Base-by-base conservation (phyloP, 92 coral and sea anemone species). In the Epizoanthus ramosus region DNA sequence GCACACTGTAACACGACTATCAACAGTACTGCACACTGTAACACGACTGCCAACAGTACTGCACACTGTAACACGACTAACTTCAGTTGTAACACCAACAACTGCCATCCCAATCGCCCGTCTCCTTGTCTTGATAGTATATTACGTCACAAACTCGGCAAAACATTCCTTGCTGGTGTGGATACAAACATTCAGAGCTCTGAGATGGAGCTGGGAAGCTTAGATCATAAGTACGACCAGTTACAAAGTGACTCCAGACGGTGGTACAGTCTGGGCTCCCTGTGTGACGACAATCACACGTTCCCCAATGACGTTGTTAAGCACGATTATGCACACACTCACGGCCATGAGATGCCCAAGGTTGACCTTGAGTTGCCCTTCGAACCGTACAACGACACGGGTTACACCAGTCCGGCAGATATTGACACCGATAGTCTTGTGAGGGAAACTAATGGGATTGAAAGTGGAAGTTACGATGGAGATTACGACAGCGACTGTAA, bases 211-310 rank as follows among this genome's bases (percentile, higher is more conserved):
- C 31, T 41, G 14, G 82, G 15, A 33, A 17, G 39, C 54, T 6
- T 33, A 57, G 80, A 21, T 9, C 59, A 39, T 22, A 53, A 77
- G 28, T 17, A 13, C 33, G 61, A 61, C 43, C 82, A 43, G 57
- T 77, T 69, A 37, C 82, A 77, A 17, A 59, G 45, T 77, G 82
- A 77, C 41, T 77, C 82, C 52, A 60, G 82, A 28, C 43, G 71
- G 14, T 77, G 82, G 82, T 77, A 77, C 71, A 77, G 82, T 43
- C 57, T 77, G 53, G 82, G 82, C 8, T 77, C 82, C 54, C 58
- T 77, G 57, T 77, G 82, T 77, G 82, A 77, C 63, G 82, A 77
- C 19, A n/a, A 35, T 35, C 57, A 75, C 67, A 6, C 65, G 18
- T 74, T 47, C 47, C 80, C 80, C n/a, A 57, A 61, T 63, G 82